Conservation (phyloP, 2,113 vertebrate genomes). For the Melanostigma gelatinosum region DNA sequence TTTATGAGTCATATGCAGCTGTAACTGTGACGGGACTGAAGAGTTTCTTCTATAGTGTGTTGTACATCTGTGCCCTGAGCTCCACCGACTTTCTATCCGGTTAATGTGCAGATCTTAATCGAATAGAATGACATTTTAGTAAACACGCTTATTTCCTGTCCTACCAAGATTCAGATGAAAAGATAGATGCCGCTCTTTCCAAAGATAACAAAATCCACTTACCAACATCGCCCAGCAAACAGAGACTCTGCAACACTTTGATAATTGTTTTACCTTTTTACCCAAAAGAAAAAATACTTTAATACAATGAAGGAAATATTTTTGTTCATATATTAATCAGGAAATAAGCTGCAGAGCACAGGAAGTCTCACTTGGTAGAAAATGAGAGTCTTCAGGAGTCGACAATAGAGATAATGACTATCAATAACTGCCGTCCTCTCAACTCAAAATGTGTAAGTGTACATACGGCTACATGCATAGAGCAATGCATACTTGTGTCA, state of each 20-base stretch:
- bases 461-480: neutral
- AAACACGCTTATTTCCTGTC: neutral
- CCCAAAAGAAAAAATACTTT: neutral
- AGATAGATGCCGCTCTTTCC: neutral
- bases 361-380: conserved; percentile 40
- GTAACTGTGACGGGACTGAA: neutral
- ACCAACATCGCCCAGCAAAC: neutral
- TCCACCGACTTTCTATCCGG: neutral
- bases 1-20: neutral
- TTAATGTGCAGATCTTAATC: neutral
- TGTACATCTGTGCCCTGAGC: neutral
- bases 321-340: conserved; percentile 41
- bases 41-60: neutral
- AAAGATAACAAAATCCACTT: neutral
- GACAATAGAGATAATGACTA: neutral
- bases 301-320: conserved; percentile 15
- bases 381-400: neutral
- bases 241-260: neutral
- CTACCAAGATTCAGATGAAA: neutral
- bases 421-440: conserved; percentile 20
- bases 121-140: neutral
- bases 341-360: conserved; percentile 37
- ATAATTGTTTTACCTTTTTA: neutral
- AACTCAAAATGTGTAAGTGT: conserved; percentile 2
- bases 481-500: conserved; percentile 22